Conservation (phyloP, 1,140 invertebrate species). For the Dysdera silvatica region DNA sequence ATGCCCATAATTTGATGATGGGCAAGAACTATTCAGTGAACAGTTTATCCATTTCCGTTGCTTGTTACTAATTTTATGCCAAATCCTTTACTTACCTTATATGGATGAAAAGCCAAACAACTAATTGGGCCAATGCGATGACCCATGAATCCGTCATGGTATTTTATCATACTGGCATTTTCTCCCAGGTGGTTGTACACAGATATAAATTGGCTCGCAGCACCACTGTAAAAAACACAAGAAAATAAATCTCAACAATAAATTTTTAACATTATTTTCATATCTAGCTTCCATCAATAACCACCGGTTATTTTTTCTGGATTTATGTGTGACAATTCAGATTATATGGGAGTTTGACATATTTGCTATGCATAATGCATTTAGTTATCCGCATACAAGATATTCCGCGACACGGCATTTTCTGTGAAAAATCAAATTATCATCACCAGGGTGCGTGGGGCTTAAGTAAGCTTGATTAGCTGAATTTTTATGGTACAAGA, state of each 20-base stretch:
- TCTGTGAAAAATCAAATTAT: too few relatives aligned
- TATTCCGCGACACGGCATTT: too few relatives aligned
- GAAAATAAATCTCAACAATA: neutral
- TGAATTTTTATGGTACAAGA: too few relatives aligned
- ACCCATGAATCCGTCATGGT: conserved; percentile 85
- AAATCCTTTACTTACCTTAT: conserved; percentile 53
- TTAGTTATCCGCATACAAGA: too few relatives aligned
- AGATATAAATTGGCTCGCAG: conserved; percentile 68
- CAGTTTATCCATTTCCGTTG: neutral
- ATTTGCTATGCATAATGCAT: too few relatives aligned
- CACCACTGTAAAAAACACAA: conserved; percentile 55
- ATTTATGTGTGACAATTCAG: too few relatives aligned
- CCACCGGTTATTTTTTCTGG: too few relatives aligned
- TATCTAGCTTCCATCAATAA: too few relatives aligned
- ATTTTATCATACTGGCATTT: conserved; percentile 60
- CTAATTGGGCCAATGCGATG: conserved; percentile 73
- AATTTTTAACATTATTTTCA: neutral
- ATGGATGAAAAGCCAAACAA: conserved; percentile 78
- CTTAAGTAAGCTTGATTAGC: too few relatives aligned
- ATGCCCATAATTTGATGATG: neutral
- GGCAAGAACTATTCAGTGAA: neutral
- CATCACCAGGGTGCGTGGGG: too few relatives aligned
- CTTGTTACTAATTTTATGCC: conserved; percentile 1
- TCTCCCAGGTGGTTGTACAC: conserved; percentile 55
- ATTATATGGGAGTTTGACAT: too few relatives aligned